phyloP scores from a whole-genome alignment of 1,140 invertebrate species.

The Watersipora subatra region DNA sequence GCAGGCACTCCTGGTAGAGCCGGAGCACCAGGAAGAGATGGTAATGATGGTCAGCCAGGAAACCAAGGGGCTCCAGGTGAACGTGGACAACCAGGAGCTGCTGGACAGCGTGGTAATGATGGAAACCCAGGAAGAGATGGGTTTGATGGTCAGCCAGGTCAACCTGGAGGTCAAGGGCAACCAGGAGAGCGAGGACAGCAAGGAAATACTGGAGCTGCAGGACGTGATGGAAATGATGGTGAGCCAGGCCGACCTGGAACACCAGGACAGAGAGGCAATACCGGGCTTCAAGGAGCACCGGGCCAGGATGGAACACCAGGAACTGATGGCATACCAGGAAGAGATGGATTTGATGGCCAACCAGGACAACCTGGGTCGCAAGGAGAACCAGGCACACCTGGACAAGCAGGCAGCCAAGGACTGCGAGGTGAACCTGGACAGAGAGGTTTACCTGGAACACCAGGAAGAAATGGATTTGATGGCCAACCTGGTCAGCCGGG shows the following conservation, averaged over 20 bases:
- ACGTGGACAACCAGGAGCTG: conserved; percentile 17
- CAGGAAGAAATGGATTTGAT: not conserved
- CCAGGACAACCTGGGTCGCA: not conserved
- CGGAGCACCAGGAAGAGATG: conserved; percentile 7
- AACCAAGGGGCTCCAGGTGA: conserved; percentile 6
- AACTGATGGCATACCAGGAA: not conserved
- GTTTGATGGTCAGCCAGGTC: not conserved
- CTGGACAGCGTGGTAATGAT: conserved; percentile 11
- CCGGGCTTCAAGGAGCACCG: too few relatives aligned
- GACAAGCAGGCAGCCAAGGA: not conserved
- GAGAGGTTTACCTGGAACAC: not conserved
- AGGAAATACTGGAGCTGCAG: not conserved
- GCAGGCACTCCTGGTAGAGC: conserved; percentile 3
- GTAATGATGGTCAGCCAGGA: conserved; percentile 7
- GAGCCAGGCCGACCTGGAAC: not conserved
- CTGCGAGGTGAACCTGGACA: not conserved
- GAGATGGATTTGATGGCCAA: not conserved
- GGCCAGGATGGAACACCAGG: not conserved
- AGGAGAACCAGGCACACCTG: not conserved
- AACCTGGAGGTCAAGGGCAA: not conserved
- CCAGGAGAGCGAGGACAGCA: not conserved
- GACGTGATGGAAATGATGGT: not conserved
- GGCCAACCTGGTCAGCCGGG: not conserved
- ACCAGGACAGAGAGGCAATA: not conserved
- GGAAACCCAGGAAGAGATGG: conserved; percentile 17